Evolutionary conservation across 2,797 vertebrate species (phyloP).

Genomic region (Platalea minor): DNA sequence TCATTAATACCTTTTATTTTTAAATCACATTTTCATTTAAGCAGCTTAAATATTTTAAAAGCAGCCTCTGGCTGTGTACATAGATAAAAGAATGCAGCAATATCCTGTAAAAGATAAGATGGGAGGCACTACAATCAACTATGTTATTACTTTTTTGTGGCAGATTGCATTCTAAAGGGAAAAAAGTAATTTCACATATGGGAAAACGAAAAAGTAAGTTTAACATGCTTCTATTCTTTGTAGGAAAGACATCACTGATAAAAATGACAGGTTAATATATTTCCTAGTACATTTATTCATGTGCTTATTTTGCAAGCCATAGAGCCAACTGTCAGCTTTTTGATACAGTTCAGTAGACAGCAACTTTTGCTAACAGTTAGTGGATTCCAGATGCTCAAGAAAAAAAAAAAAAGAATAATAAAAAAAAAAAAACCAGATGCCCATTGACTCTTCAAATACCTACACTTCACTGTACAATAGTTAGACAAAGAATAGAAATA

Average conservation of each 20-base stretch:
- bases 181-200: conserved; percentile 18
- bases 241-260: conserved; percentile 44
- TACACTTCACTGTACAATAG: neutral
- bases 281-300: conserved; percentile 50
- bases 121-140: conserved; percentile 1
- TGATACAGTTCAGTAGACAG: conserved; percentile 34
- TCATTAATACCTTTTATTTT: conserved; percentile 42
- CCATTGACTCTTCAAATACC: neutral
- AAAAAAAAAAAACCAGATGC: neutral
- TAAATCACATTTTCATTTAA: conserved; percentile 54
- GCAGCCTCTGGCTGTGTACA: neutral
- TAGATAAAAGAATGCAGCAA: conserved; percentile 50
- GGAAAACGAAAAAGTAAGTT: conserved; percentile 34
- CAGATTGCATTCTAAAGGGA: neutral
- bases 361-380: conserved; percentile 20
- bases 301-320: conserved; percentile 50
- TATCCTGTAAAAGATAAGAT: conserved; percentile 52
- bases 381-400: conserved; percentile 5
- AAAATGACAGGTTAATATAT: conserved; percentile 63
- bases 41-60: conserved; percentile 64
- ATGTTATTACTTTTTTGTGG: neutral
- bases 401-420: neutral
- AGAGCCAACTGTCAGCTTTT: conserved; percentile 30
- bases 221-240: conserved; percentile 28
- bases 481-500: neutral